These are phyloP conservation scores for Drosophila willistoni DNA, from an alignment of 1,140 invertebrate species.

Conservation along the genomic window DNA sequence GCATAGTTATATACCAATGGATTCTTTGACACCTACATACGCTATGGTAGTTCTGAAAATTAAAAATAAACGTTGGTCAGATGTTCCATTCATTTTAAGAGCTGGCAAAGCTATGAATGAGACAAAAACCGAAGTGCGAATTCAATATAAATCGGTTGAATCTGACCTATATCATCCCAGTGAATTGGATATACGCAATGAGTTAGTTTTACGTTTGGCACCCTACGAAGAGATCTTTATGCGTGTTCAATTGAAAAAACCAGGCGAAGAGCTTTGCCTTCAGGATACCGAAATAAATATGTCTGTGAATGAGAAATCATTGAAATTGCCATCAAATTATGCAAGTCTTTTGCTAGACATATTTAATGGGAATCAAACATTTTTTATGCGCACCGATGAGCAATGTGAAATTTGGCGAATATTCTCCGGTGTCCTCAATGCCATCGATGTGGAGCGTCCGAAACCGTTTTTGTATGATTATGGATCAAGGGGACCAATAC, in stretches of 20 bases:
- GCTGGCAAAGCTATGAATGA: constrained; percentile 65
- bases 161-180: constrained; percentile 31
- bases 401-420: constrained; percentile 72
- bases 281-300: constrained; percentile 50
- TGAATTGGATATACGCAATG: constrained; percentile 39
- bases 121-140: constrained; percentile 56
- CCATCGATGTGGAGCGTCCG: constrained; percentile 47
- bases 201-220: constrained; percentile 50
- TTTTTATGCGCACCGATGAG: constrained; percentile 70
- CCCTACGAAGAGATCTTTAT: constrained; percentile 61
- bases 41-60: constrained; percentile 51
- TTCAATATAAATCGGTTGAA: constrained; percentile 57
- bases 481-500: constrained; percentile 51
- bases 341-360: constrained; percentile 46
- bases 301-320: constrained; percentile 23
- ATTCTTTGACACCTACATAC: constrained; percentile 63
- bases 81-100: constrained; percentile 65
- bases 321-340: not conserved
- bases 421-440: constrained; percentile 49
- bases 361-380: constrained; percentile 52
- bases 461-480: constrained; percentile 56
- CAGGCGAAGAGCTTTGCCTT: constrained; percentile 44
- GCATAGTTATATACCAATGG: constrained; percentile 58
- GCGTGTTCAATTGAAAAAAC: constrained; percentile 57
- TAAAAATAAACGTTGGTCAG: constrained; percentile 54